These are phyloP conservation scores for Neria commutata DNA, from an alignment of 2,888 invertebrate genomes.

Conservation along the genomic window DNA sequence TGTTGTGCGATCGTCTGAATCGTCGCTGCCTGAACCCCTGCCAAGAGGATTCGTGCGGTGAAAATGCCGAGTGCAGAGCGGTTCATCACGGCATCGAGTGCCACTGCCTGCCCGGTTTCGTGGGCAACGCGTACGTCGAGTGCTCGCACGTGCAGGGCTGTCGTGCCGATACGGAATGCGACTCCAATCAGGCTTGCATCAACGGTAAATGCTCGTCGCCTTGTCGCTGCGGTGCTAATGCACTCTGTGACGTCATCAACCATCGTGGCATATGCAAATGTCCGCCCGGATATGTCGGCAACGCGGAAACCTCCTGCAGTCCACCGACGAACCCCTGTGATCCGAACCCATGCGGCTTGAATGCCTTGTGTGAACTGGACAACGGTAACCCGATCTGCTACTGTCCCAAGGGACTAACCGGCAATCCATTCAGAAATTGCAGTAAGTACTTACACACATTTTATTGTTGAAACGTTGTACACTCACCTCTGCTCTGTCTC, in stretches of 20 bases:
- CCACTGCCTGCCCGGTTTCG: constrained; percentile 73
- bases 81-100: constrained; percentile 79
- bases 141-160: constrained; percentile 75
- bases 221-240: constrained; percentile 78
- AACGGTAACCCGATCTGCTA: constrained; percentile 86
- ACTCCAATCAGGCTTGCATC: constrained; percentile 76
- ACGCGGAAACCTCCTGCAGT: constrained; percentile 74
- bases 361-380: constrained; percentile 83
- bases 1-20: constrained; percentile 83
- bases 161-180: constrained; percentile 74
- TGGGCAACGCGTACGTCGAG: constrained; percentile 78
- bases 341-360: constrained; percentile 86
- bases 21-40: constrained; percentile 85
- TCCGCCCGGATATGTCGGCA: constrained; percentile 79
- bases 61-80: constrained; percentile 79
- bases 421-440: constrained; percentile 89
- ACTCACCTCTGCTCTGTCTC: not conserved
- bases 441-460: constrained; percentile 69
- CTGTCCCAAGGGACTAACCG: constrained; percentile 87
- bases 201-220: constrained; percentile 79
- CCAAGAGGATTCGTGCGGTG: constrained; percentile 78
- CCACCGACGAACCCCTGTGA: constrained; percentile 79
- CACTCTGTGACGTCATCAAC: constrained; percentile 80
- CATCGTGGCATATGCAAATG: constrained; percentile 84
- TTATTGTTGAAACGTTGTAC: not conserved